Evolutionary conservation across 2,113 vertebrate genomes (phyloP).

Genomic region (Callospermophilus lateralis): DNA sequence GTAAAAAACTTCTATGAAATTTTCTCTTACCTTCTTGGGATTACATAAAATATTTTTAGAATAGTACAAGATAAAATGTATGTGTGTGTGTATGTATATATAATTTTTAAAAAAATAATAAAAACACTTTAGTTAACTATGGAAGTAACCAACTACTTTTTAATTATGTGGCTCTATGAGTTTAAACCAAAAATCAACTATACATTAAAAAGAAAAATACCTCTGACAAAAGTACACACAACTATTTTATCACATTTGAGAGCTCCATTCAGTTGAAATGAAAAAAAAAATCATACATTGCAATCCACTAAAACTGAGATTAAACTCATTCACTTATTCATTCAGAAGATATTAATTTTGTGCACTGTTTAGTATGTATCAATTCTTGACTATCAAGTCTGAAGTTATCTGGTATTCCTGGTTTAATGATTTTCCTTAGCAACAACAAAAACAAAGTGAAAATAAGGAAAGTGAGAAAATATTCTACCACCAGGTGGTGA

Average conservation of each 20-base stretch:
- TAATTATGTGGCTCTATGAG: neutral
- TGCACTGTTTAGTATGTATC: neutral
- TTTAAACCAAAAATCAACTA: neutral
- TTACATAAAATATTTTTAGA: neutral
- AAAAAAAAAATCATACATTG: neutral
- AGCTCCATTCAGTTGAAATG: neutral
- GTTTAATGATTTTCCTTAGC: conserved; percentile 33
- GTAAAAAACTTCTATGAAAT: neutral
- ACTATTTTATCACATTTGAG: neutral
- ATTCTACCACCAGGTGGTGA: conserved; percentile 72
- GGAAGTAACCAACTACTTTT: neutral
- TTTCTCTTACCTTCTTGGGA: neutral
- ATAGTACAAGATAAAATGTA: neutral
- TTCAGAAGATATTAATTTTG: neutral
- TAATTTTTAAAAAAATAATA: neutral
- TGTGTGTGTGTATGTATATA: neutral
- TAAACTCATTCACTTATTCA: neutral
- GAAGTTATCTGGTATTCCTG: neutral
- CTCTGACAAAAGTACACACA: neutral
- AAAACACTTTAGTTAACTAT: neutral
- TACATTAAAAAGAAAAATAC: neutral
- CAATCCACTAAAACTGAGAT: neutral
- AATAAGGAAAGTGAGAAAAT: neutral
- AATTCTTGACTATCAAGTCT: neutral
- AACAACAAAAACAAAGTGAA: neutral